These are phyloP conservation scores for Pantherophis guttatus DNA, from an alignment of 2,113 vertebrate genomes.

Conservation along the genomic window DNA sequence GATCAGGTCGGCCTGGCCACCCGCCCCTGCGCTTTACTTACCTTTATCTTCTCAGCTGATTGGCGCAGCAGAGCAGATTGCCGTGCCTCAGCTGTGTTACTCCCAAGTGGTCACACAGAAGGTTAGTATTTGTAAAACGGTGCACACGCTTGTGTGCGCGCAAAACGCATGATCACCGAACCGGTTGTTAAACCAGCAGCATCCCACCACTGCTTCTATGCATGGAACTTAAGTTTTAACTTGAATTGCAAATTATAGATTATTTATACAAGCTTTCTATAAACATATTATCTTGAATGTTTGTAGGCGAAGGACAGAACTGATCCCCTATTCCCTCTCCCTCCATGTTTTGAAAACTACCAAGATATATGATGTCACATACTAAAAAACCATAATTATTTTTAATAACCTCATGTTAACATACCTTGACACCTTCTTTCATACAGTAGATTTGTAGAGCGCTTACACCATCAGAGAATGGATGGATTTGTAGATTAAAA, in stretches of 20 bases:
- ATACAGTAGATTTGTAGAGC: conserved; percentile 99
- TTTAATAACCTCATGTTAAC: conserved; percentile 13
- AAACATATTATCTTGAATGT: not conserved
- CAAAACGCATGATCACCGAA: too few relatives aligned
- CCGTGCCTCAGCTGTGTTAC: too few relatives aligned
- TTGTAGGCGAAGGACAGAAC: not conserved
- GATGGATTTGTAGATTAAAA: conserved; percentile 95
- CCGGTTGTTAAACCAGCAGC: too few relatives aligned
- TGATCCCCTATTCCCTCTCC: not conserved
- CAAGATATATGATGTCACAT: not conserved
- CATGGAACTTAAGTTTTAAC: not conserved
- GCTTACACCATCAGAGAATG: conserved; percentile 96
- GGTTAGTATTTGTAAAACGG: too few relatives aligned
- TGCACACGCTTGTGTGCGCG: too few relatives aligned
- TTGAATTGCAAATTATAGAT: not conserved
- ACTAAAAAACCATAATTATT: not conserved
- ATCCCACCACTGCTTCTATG: not conserved
- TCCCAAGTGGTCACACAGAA: too few relatives aligned
- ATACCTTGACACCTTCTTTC: conserved; percentile 98
- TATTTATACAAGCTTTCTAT: not conserved
- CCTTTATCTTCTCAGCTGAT: too few relatives aligned
- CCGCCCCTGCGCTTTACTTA: too few relatives aligned
- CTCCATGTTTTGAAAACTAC: not conserved
- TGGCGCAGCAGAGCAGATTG: too few relatives aligned
- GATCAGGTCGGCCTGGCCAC: too few relatives aligned